These are phyloP conservation scores for Ctenoplectra terminalis DNA, from an alignment of 1,140 invertebrate genomes.

Conservation along the genomic window DNA sequence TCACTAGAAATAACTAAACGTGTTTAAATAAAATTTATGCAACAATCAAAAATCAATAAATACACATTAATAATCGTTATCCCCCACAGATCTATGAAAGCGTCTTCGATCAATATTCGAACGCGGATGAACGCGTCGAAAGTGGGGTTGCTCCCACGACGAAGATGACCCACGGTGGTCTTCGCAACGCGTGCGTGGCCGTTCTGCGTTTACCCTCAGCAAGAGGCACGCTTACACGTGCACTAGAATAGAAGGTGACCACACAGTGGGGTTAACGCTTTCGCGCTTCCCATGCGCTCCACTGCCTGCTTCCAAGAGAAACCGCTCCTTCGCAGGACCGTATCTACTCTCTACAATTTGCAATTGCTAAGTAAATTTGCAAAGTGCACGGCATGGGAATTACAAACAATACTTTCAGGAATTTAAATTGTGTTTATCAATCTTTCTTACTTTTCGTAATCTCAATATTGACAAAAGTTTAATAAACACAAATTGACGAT, in stretches of 20 bases:
- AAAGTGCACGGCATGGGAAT: not conserved
- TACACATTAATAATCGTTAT: too few relatives aligned
- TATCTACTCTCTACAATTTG: not conserved
- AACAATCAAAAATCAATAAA: too few relatives aligned
- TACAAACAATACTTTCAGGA: not conserved
- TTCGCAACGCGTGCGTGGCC: slow-evolving; percentile 15
- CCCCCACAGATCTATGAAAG: not conserved
- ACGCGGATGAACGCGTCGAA: slow-evolving; percentile 11
- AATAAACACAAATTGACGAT: too few relatives aligned
- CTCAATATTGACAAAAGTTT: too few relatives aligned
- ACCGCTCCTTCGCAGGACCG: not conserved
- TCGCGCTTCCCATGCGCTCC: slow-evolving; percentile 50
- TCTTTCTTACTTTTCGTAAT: too few relatives aligned
- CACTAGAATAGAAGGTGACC: slow-evolving; percentile 75
- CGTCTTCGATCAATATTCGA: slow-evolving; percentile 20
- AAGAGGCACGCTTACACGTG: slow-evolving; percentile 51
- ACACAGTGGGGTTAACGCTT: slow-evolving; percentile 68
- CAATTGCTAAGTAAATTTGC: not conserved
- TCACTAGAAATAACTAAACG: too few relatives aligned
- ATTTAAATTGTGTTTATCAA: not conserved
- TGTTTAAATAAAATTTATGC: too few relatives aligned
- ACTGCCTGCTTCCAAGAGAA: slow-evolving; percentile 10
- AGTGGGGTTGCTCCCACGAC: slow-evolving; percentile 32
- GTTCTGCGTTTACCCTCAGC: slow-evolving; percentile 46
- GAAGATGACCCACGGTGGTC: slow-evolving; percentile 38